Evolutionary conservation across 37 sponge, comb jelly and placozoan species (phyloP).

Genomic region (Halichondria panicea): DNA sequence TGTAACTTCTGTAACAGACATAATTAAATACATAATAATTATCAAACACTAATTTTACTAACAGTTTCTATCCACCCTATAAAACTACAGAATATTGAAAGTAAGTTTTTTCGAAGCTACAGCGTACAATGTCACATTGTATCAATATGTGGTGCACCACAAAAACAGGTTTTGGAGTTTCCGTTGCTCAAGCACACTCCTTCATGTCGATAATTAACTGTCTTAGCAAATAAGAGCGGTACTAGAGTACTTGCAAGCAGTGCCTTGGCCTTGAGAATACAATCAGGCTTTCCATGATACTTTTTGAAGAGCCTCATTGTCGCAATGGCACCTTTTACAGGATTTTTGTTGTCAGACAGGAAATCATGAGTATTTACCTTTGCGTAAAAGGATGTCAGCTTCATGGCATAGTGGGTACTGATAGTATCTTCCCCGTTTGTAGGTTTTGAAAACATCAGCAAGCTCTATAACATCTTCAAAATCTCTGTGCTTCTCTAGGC

Average conservation of each 20-base stretch:
- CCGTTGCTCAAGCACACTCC: conserved; percentile 59
- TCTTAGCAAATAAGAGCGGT: conserved; percentile 25
- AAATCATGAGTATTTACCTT: conserved; percentile 27
- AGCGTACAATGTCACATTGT: too few species aligned
- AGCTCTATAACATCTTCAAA: conserved; percentile 2
- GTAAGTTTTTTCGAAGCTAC: too few species aligned
- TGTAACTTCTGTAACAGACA: too few species aligned
- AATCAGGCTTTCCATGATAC: conserved; percentile 19
- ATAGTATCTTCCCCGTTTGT: background rate
- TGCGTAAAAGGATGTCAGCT: conserved; percentile 8
- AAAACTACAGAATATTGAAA: too few species aligned
- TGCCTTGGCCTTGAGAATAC: conserved; percentile 13
- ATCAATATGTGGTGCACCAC: conserved; percentile 61
- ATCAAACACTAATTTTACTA: too few species aligned
- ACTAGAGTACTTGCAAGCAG: conserved; percentile 10
- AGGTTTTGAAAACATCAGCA: conserved; percentile 3
- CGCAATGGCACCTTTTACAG: conserved; percentile 27
- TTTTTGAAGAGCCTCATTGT: conserved; percentile 34
- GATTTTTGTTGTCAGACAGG: conserved; percentile 17
- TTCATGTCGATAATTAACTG: conserved; percentile 40
- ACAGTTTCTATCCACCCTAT: too few species aligned
- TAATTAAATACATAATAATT: too few species aligned
- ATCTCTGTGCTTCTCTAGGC: conserved; percentile 8
- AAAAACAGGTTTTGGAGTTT: conserved; percentile 41
- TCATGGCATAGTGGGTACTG: conserved; percentile 11